Percentiles rank a stretch among this genome's conserved stretches.
Conservation (phyloP, 2,888 invertebrate species). For the Slavum lentiscoides region DNA sequence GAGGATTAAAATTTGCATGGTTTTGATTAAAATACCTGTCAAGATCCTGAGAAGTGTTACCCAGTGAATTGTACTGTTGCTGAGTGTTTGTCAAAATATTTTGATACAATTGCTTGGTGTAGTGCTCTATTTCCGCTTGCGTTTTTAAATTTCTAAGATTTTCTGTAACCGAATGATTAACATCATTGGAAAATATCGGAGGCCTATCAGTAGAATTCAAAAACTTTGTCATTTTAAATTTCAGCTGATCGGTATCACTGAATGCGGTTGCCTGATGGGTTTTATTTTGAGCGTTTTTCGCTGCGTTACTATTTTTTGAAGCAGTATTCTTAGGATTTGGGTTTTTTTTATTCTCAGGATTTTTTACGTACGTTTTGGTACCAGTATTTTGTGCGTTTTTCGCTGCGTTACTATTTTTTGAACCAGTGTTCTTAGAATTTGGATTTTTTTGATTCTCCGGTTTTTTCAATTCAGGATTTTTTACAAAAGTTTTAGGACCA, state of each 20-base stretch:
- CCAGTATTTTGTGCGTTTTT: slow-evolving; percentile 11
- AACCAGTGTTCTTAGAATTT: no score
- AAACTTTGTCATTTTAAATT: slow-evolving; percentile 22
- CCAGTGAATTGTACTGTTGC: background rate
- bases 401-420: background rate
- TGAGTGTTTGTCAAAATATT: slow-evolving; percentile 6
- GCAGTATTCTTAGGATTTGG: no score
- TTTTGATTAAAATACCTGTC: slow-evolving; percentile 7
- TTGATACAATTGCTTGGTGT: slow-evolving; percentile 30
- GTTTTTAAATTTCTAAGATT: slow-evolving; percentile 23
- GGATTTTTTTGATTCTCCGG: background rate
- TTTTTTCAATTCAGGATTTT: background rate
- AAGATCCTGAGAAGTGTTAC: background rate
- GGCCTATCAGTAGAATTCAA: background rate
- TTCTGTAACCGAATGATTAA: background rate
- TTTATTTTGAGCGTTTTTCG: slow-evolving; percentile 17
- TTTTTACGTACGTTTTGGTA: background rate
- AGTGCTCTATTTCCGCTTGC: slow-evolving; percentile 14
- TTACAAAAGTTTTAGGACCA: background rate
- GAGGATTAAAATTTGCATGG: background rate
- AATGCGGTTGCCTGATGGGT: background rate
- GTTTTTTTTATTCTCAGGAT: background rate
- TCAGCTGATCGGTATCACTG: background rate
- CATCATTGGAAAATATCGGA: background rate
- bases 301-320: background rate